Conservation (phyloP, 23 tunicate species). For the Trididemnum nubilum region DNA sequence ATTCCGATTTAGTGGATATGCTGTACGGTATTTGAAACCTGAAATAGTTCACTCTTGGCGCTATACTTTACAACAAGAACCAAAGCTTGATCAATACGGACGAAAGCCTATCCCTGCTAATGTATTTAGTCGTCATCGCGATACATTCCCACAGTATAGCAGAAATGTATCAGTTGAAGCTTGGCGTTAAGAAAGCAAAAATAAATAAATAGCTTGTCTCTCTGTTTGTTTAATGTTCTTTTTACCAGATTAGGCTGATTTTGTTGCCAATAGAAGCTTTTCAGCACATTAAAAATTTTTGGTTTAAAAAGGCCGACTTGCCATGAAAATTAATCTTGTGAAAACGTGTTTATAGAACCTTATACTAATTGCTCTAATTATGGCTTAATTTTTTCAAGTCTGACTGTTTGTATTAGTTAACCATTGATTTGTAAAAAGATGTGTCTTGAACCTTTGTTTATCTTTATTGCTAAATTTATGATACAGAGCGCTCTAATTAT, state of each 20-base stretch:
- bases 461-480: too few relatives aligned
- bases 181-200: constrained; percentile 59
- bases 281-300: not conserved
- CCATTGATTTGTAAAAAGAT: too few relatives aligned
- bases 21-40: constrained; percentile 86
- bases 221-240: not conserved
- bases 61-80: constrained; percentile 83
- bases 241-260: not conserved
- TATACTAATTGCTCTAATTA: too few relatives aligned
- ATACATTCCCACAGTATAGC: constrained; percentile 89
- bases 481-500: too few relatives aligned
- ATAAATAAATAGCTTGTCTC: not conserved
- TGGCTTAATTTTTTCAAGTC: too few relatives aligned
- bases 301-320: too few relatives aligned
- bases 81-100: constrained; percentile 77
- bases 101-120: constrained; percentile 87
- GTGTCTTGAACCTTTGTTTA: too few relatives aligned
- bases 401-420: too few relatives aligned
- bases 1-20: constrained; percentile 87
- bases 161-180: constrained; percentile 76
- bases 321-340: not conserved
- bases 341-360: too few relatives aligned
- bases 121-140: constrained; percentile 81
- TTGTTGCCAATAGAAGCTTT: not conserved
- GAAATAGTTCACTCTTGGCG: constrained; percentile 75